Conservation (phyloP, 2,888 invertebrate genomes). For the Trissolcus japonicus region DNA sequence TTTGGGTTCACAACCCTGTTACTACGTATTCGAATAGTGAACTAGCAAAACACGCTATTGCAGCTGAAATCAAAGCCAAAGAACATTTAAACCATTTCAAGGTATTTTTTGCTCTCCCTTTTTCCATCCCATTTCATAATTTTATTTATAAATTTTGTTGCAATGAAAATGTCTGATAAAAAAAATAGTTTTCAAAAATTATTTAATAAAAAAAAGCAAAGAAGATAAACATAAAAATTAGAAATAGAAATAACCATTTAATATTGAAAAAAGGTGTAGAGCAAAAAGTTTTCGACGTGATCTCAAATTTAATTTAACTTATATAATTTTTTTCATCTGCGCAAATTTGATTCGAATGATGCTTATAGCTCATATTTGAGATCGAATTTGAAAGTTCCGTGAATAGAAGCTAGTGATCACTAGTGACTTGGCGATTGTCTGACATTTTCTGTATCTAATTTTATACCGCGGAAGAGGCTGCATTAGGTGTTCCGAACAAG, state of each 20-base stretch:
- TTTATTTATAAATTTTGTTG: too few species aligned
- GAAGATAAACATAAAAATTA: slow-evolving; percentile 3
- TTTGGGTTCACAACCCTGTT: slow-evolving; percentile 81
- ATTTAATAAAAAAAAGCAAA: too few species aligned
- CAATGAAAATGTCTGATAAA: too few species aligned
- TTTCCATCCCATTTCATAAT: too few species aligned
- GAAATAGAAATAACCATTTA: too few species aligned
- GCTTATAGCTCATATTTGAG: slow-evolving; percentile 24
- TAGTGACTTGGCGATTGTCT: slow-evolving; percentile 68
- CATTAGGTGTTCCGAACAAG: slow-evolving; percentile 58
- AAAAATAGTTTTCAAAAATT: too few species aligned
- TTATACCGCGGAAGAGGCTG: slow-evolving; percentile 66
- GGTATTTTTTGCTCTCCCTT: slow-evolving; percentile 62
- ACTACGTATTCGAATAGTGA: slow-evolving; percentile 83
- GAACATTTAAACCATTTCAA: slow-evolving; percentile 81
- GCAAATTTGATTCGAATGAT: not conserved
- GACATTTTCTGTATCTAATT: slow-evolving; percentile 74
- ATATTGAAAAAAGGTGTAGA: too few species aligned
- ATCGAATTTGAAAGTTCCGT: slow-evolving; percentile 49
- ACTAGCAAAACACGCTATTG: slow-evolving; percentile 81
- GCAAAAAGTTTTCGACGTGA: not conserved
- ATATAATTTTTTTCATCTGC: not conserved
- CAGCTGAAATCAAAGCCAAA: slow-evolving; percentile 84
- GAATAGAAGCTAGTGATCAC: slow-evolving; percentile 53
- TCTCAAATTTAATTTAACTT: not conserved